Evolutionary conservation across 2,797 vertebrate genomes (phyloP).

Genomic region (Characodon lateralis): DNA sequence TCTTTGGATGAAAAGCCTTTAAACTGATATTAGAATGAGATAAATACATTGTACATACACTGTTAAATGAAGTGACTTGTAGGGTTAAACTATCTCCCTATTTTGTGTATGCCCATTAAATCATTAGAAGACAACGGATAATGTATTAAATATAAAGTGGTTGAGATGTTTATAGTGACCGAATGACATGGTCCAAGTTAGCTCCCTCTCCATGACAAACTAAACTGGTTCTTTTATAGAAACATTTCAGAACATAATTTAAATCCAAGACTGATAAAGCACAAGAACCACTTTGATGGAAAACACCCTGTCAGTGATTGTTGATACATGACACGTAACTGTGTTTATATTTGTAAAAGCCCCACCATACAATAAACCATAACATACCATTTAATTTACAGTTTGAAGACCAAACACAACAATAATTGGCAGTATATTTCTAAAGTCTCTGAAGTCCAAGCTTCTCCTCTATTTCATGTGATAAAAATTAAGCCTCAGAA

Average conservation of each 20-base stretch:
- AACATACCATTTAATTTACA: background rate
- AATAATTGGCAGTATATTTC: background rate
- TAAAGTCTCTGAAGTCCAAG: background rate
- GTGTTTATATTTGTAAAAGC: background rate
- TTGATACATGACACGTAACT: background rate
- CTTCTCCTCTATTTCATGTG: background rate
- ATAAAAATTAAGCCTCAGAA: background rate
- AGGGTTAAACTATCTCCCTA: too few relatives aligned
- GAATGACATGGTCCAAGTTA: too few relatives aligned
- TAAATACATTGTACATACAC: too few relatives aligned
- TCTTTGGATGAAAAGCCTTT: background rate
- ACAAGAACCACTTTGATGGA: background rate
- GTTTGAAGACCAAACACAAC: background rate
- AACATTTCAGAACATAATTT: background rate
- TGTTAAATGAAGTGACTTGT: too few relatives aligned
- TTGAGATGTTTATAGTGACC: too few relatives aligned
- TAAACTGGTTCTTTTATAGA: too few relatives aligned
- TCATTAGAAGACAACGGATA: too few relatives aligned
- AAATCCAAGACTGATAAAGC: background rate
- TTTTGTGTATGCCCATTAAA: too few relatives aligned
- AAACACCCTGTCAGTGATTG: background rate
- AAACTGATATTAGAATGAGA: too few relatives aligned
- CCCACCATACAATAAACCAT: background rate
- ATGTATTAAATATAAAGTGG: too few relatives aligned
- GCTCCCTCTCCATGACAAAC: too few relatives aligned